These are phyloP conservation scores for Mirza zaza DNA, from an alignment of 2,113 vertebrate genomes.

Conservation along the genomic window DNA sequence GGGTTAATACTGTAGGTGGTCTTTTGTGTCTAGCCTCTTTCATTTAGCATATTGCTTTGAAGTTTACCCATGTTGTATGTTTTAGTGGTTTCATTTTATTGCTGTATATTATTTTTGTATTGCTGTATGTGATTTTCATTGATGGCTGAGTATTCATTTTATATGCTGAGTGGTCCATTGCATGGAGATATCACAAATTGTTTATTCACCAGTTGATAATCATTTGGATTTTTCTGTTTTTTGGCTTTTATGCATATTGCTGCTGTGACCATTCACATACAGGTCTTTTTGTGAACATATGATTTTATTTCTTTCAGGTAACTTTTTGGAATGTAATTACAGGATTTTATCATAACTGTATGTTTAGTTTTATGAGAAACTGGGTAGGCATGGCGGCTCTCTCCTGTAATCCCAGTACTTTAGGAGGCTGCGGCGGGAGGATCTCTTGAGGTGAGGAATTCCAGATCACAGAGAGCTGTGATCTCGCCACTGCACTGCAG, in stretches of 20 bases:
- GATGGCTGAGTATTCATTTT: background rate
- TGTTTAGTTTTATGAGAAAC: background rate
- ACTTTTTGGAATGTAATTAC: background rate
- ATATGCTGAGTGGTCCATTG: background rate
- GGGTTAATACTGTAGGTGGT: background rate
- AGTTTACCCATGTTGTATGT: background rate
- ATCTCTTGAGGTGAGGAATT: too few relatives aligned
- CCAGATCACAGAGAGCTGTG: too few relatives aligned
- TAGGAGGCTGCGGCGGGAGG: too few relatives aligned
- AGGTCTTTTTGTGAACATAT: background rate
- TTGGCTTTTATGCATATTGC: background rate
- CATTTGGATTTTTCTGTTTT: background rate
- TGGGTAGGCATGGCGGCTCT: too few relatives aligned
- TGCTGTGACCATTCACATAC: background rate
- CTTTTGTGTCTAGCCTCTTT: background rate
- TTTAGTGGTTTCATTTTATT: background rate
- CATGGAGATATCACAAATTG: background rate
- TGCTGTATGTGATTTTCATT: background rate
- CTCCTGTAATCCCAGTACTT: too few relatives aligned
- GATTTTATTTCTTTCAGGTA: slow-evolving; percentile 13
- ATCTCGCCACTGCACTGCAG: too few relatives aligned
- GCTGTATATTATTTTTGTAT: background rate
- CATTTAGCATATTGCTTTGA: background rate
- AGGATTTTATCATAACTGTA: background rate
- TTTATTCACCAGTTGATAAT: background rate